Percentiles rank a stretch among this genome's conserved stretches.
Evolutionary conservation across 2,113 vertebrate species (phyloP).

Genomic region (Semicossyphus pulcher): DNA sequence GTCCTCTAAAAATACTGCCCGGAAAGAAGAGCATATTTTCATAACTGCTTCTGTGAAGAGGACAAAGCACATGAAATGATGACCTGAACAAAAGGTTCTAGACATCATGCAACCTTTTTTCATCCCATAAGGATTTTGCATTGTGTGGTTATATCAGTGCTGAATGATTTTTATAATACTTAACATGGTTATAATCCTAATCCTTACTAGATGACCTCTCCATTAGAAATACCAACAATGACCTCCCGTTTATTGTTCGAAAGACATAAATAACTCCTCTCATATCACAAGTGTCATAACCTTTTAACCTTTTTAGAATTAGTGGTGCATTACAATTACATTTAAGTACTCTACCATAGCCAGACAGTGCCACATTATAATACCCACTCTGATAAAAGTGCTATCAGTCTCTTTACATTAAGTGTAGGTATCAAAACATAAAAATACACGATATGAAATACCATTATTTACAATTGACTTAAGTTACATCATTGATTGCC

Average conservation of each 20-base stretch:
- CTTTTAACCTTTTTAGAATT: not conserved
- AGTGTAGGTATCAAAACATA: not conserved
- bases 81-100: conserved; percentile 31
- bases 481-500: not conserved
- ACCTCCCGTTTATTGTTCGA: conserved; percentile 1
- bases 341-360: not conserved
- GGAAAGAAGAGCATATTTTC: not conserved
- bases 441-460: not conserved
- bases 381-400: not conserved
- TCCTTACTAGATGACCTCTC: conserved; percentile 40
- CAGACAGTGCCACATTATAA: not conserved
- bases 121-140: conserved; percentile 9
- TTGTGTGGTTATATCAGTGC: conserved; percentile 12
- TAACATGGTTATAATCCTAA: conserved; percentile 69
- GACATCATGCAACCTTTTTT: conserved; percentile 24
- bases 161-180: conserved; percentile 34
- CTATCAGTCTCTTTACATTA: not conserved
- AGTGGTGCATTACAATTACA: not conserved
- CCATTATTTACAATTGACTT: not conserved
- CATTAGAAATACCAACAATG: conserved; percentile 28
- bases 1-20: not conserved
- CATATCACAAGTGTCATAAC: not conserved
- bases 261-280: conserved; percentile 19
- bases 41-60: not conserved
- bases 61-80: not conserved